A percentile compares a stretch with the other conserved stretches of the same genome.
These are phyloP conservation scores for Misgurnus mizolepis DNA, from an alignment of 2,113 vertebrate genomes.

Conservation along the genomic window DNA sequence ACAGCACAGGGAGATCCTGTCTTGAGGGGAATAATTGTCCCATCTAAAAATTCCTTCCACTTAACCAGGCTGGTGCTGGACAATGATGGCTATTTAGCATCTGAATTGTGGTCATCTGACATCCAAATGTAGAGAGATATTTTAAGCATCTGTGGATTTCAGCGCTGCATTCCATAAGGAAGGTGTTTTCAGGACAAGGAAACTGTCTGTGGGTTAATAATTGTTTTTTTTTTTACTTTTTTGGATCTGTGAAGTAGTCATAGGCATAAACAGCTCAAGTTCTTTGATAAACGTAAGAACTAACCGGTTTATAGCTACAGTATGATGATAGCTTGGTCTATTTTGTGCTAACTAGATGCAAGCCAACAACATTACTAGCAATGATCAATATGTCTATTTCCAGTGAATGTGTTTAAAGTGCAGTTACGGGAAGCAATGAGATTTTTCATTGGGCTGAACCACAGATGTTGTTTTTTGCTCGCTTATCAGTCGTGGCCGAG, in stretches of 20 bases:
- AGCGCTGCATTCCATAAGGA: constrained; percentile 54
- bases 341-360: too few relatives aligned
- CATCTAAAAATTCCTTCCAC: constrained; percentile 72
- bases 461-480: too few relatives aligned
- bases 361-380: too few relatives aligned
- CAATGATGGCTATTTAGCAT: constrained; percentile 68
- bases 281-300: too few relatives aligned
- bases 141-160: constrained; percentile 58
- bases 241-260: background rate
- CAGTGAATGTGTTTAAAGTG: too few relatives aligned
- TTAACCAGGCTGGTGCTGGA: constrained; percentile 63
- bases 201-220: background rate
- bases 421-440: too few relatives aligned
- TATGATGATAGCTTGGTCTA: too few relatives aligned
- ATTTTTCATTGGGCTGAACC: too few relatives aligned
- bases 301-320: too few relatives aligned
- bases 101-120: constrained; percentile 69
- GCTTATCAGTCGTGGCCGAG: too few relatives aligned
- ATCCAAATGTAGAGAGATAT: constrained; percentile 56
- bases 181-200: constrained; percentile 53
- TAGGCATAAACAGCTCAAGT: too few relatives aligned
- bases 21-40: constrained; percentile 64
- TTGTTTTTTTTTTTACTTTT: background rate
- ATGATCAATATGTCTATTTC: too few relatives aligned
- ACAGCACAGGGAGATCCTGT: constrained; percentile 55